These are phyloP conservation scores for Ashinkailepas kermadecensis DNA, from an alignment of 2,888 invertebrate species.

Conservation along the genomic window DNA sequence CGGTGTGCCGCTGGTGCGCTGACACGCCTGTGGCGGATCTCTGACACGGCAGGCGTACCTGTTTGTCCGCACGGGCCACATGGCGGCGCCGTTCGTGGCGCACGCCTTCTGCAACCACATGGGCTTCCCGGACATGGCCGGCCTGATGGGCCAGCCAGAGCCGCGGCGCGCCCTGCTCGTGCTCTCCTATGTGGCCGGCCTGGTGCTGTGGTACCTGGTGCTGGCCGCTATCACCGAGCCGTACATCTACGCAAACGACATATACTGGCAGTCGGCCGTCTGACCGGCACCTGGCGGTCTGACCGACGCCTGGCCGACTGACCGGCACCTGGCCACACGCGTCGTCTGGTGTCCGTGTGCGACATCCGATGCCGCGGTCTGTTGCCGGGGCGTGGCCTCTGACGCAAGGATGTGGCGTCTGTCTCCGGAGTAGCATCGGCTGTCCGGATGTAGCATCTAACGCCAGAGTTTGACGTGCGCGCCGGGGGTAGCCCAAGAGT, in stretches of 20 bases:
- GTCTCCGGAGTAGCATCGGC: too few relatives aligned
- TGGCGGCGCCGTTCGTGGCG: constrained; percentile 75
- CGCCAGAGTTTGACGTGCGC: too few relatives aligned
- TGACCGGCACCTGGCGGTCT: neutral
- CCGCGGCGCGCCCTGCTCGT: constrained; percentile 55
- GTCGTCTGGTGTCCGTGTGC: too few relatives aligned
- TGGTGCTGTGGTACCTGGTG: constrained; percentile 66
- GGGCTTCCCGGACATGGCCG: constrained; percentile 84
- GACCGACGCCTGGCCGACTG: too few relatives aligned
- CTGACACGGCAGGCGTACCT: constrained; percentile 8
- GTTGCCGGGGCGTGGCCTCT: too few relatives aligned
- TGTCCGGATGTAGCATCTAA: too few relatives aligned
- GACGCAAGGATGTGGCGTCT: too few relatives aligned
- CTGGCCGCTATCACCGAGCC: constrained; percentile 70
- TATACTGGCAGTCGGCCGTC: constrained; percentile 37
- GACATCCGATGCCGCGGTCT: too few relatives aligned
- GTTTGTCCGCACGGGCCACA: constrained; percentile 58
- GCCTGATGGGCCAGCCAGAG: constrained; percentile 54
- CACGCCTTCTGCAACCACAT: constrained; percentile 96
- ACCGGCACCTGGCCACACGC: too few relatives aligned
- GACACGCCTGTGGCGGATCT: too few relatives aligned
- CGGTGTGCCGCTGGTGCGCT: too few relatives aligned
- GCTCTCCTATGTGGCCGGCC: constrained; percentile 62
- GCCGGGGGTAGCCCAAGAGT: too few relatives aligned
- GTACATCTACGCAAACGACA: constrained; percentile 44